Evolutionary conservation across 2,888 invertebrate species (phyloP).

Genomic region (Xestia sexstrigata): DNA sequence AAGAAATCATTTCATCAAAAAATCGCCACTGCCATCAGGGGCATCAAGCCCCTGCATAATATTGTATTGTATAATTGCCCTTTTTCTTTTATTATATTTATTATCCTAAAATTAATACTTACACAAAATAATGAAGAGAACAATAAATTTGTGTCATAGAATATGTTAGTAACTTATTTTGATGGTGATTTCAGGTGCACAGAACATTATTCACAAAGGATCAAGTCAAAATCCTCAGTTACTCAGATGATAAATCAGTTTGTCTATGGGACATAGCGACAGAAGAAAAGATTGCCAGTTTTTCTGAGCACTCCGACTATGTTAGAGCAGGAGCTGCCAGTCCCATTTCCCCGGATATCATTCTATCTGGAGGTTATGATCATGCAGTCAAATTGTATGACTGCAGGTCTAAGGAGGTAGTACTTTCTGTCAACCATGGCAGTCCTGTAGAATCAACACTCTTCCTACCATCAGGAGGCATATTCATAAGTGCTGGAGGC

Average conservation of each 20-base stretch:
- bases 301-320: constrained; percentile 94
- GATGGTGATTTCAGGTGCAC: constrained; percentile 91
- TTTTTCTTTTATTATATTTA: not conserved
- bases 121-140: not conserved
- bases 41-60: too few relatives aligned
- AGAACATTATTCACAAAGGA: constrained; percentile 95
- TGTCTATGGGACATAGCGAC: constrained; percentile 97
- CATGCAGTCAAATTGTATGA: constrained; percentile 97
- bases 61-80: not conserved
- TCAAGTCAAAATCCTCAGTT: constrained; percentile 95
- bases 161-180: not conserved
- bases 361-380: constrained; percentile 97
- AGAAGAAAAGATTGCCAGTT: constrained; percentile 93
- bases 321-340: constrained; percentile 96
- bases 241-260: constrained; percentile 97
- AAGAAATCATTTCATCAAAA: not conserved
- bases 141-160: not conserved
- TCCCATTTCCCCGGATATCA: constrained; percentile 93
- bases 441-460: constrained; percentile 97
- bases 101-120: not conserved
- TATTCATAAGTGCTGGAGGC: constrained; percentile 98
- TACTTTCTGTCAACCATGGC: constrained; percentile 95
- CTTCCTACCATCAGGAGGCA: constrained; percentile 96
- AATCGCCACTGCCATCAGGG: not conserved
- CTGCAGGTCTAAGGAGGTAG: constrained; percentile 92